These are phyloP conservation scores for Petromus typicus DNA, from an alignment of 2,113 vertebrate species.

Conservation along the genomic window DNA sequence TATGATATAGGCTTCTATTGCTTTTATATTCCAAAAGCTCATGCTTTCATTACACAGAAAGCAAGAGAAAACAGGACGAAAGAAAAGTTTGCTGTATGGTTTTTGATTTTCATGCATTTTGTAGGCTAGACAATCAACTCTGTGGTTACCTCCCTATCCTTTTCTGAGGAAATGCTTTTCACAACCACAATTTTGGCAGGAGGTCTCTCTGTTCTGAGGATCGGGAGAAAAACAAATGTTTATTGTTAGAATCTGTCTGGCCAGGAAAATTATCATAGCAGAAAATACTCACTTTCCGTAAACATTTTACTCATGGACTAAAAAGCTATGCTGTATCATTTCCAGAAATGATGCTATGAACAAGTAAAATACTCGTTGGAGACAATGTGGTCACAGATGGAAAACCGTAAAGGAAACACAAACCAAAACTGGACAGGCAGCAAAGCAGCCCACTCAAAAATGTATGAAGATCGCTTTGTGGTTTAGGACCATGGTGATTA, in stretches of 20 bases:
- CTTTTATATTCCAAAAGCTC: neutral
- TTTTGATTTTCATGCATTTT: conserved; percentile 64
- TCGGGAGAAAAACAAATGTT: conserved; percentile 79
- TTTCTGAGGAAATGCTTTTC: conserved; percentile 79
- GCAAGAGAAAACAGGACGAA: neutral
- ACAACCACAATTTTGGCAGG: conserved; percentile 68
- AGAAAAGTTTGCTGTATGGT: neutral
- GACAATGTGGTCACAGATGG: conserved; percentile 44
- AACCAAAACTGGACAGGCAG: neutral
- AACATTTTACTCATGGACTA: conserved; percentile 74
- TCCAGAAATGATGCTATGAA: conserved; percentile 52
- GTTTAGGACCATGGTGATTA: neutral
- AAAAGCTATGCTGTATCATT: conserved; percentile 34
- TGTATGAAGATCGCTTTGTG: neutral
- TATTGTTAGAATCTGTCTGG: conserved; percentile 74
- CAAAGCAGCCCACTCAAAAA: neutral
- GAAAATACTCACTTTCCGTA: conserved; percentile 73
- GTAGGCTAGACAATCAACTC: conserved; percentile 60
- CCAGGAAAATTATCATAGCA: conserved; percentile 72
- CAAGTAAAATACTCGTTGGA: conserved; percentile 33
- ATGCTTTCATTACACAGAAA: neutral
- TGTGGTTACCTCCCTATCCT: conserved; percentile 32
- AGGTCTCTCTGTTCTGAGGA: conserved; percentile 62
- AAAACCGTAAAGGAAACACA: conserved; percentile 51
- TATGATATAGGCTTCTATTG: neutral